These are phyloP conservation scores for Byasa hedistus DNA, from an alignment of 2,888 invertebrate species.

Conservation along the genomic window DNA sequence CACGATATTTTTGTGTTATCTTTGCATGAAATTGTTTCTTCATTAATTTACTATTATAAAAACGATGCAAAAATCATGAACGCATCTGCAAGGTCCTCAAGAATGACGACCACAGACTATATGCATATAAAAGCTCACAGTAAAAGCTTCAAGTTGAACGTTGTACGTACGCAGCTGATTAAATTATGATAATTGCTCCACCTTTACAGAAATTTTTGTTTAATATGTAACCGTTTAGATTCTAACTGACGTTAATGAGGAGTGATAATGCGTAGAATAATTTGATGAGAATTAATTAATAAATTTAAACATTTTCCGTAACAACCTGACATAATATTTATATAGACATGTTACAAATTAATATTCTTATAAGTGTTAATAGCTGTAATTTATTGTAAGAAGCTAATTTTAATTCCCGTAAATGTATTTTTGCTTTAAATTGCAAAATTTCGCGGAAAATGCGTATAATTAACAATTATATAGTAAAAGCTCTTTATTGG, in stretches of 20 bases:
- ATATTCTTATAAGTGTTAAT: background rate
- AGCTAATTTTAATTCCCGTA: too few relatives aligned
- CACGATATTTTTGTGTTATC: too few relatives aligned
- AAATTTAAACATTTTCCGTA: conserved; percentile 1
- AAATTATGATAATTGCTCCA: conserved; percentile 31
- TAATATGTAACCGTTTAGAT: conserved; percentile 28
- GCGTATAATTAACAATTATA: too few relatives aligned
- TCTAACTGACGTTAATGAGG: conserved; percentile 20
- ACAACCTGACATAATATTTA: background rate
- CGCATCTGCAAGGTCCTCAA: conserved; percentile 27
- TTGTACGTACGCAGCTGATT: conserved; percentile 28
- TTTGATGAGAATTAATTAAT: conserved; percentile 13
- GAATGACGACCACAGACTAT: conserved; percentile 25
- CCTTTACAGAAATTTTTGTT: conserved; percentile 23
- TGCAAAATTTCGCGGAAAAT: too few relatives aligned
- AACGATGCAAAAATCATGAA: conserved; percentile 18
- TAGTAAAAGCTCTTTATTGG: too few relatives aligned
- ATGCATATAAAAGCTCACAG: conserved; percentile 22
- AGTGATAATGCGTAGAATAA: conserved; percentile 7
- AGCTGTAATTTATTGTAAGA: too few relatives aligned
- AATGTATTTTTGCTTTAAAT: too few relatives aligned
- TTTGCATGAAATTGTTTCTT: background rate
- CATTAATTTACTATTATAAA: background rate
- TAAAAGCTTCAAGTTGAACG: conserved; percentile 22
- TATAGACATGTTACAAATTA: background rate